Conservation (phyloP, 2,113 vertebrate genomes). For the Hypocryptadius cinnamomeus region DNA sequence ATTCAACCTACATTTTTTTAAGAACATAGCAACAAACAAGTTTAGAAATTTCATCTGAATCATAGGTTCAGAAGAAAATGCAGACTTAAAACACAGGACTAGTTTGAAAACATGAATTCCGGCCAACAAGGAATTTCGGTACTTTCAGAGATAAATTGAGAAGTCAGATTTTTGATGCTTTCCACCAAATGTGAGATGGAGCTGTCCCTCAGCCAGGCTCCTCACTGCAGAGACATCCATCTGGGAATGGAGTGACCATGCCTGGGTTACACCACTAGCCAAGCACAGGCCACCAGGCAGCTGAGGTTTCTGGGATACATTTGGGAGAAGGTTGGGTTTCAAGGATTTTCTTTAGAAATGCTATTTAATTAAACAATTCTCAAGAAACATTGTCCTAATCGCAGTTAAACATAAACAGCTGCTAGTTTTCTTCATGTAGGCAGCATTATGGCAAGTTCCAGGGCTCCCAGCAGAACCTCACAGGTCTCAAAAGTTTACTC, state of each 20-base stretch:
- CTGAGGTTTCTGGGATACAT: accelerated
- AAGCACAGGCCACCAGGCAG: background rate
- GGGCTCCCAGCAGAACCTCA: background rate
- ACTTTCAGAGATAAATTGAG: background rate
- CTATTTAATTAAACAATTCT: background rate
- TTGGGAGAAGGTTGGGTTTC: background rate
- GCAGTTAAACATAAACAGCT: background rate
- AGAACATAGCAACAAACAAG: background rate
- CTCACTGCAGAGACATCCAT: background rate
- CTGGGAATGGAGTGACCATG: accelerated
- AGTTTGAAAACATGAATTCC: background rate
- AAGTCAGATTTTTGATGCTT: background rate
- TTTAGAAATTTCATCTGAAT: background rate
- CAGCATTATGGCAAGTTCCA: background rate
- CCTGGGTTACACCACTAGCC: background rate
- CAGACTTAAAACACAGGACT: background rate
- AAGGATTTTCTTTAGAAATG: background rate
- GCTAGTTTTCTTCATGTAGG: background rate
- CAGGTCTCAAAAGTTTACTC: background rate
- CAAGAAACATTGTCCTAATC: background rate
- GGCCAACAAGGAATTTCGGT: background rate
- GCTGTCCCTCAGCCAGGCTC: background rate
- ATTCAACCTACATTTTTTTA: background rate
- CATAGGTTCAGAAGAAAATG: background rate
- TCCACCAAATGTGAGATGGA: background rate